phyloP scores from a whole-genome alignment of 2,113 vertebrate genomes.

The Tachysurus fulvidraco region DNA sequence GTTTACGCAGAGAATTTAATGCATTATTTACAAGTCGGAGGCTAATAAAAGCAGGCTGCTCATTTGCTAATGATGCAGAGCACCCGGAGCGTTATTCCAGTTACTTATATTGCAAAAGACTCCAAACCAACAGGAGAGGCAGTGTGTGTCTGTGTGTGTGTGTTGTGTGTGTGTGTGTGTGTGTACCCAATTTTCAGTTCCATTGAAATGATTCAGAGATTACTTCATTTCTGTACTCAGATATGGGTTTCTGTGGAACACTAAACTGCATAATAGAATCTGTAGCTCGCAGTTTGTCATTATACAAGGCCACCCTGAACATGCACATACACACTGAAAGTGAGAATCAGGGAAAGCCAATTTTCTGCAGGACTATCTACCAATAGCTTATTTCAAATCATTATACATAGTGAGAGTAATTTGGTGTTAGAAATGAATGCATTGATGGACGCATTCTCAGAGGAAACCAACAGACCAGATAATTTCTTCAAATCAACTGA shows the following conservation, averaged over 20 bases:
- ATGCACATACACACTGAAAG: background rate
- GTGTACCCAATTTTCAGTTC: constrained; percentile 38
- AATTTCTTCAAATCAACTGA: constrained; percentile 34
- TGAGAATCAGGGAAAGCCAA: background rate
- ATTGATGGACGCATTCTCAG: constrained; percentile 39
- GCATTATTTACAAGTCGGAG: constrained; percentile 97
- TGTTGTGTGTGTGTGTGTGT: constrained; percentile 3
- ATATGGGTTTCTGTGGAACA: constrained; percentile 32
- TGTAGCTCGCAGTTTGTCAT: constrained; percentile 16
- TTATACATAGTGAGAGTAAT: constrained; percentile 15
- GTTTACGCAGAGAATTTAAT: constrained; percentile 89
- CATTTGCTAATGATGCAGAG: constrained; percentile 97
- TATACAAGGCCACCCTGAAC: constrained; percentile 16
- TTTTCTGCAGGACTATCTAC: constrained; percentile 31
- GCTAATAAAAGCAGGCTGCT: constrained; percentile 97
- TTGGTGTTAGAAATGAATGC: constrained; percentile 26
- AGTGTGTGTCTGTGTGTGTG: background rate
- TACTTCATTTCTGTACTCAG: constrained; percentile 34
- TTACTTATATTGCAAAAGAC: constrained; percentile 81
- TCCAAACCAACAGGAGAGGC: constrained; percentile 64
- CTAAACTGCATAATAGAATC: constrained; percentile 9
- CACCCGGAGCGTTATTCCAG: constrained; percentile 88
- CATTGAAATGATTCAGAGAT: constrained; percentile 49
- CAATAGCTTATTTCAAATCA: constrained; percentile 28
- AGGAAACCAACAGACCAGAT: constrained; percentile 39